Evolutionary conservation across 2,113 vertebrate genomes (phyloP).

Genomic region (Plectropomus leopardus): DNA sequence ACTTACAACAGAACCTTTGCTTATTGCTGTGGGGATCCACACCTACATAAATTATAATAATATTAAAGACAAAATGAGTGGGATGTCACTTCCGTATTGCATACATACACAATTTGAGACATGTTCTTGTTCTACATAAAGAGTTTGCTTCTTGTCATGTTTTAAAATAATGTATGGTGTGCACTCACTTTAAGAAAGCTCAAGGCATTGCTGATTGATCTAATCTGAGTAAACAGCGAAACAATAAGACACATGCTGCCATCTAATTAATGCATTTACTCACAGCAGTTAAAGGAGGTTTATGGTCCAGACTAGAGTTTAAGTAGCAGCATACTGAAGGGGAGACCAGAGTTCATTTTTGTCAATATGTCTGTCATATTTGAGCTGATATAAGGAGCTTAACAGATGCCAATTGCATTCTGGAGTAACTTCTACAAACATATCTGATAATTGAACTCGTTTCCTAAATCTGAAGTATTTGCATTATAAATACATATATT

Average conservation of each 20-base stretch:
- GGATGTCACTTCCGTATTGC: not conserved
- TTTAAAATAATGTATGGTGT: not conserved
- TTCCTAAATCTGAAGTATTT: not conserved
- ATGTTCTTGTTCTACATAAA: not conserved
- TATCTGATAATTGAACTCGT: not conserved
- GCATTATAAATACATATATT: not conserved
- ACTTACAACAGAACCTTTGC: not conserved
- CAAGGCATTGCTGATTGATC: conserved; percentile 2
- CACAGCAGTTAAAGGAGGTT: not conserved
- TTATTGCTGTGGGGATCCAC: not conserved
- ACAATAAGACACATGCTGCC: not conserved
- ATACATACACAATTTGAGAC: not conserved
- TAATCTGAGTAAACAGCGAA: not conserved
- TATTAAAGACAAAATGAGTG: not conserved
- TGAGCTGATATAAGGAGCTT: not conserved
- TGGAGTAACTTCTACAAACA: not conserved
- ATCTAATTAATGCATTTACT: not conserved
- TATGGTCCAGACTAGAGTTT: not conserved
- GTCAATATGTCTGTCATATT: not conserved
- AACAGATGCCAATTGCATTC: not conserved
- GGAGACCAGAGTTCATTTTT: not conserved
- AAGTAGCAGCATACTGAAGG: not conserved
- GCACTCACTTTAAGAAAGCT: not conserved
- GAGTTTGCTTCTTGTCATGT: conserved; percentile 19
- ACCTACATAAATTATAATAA: conserved; percentile 1